A percentile compares a stretch with the other conserved stretches of the same genome.
phyloP scores from a whole-genome alignment of 2,888 invertebrate species.

The Petrolisthes manimaculis region DNA sequence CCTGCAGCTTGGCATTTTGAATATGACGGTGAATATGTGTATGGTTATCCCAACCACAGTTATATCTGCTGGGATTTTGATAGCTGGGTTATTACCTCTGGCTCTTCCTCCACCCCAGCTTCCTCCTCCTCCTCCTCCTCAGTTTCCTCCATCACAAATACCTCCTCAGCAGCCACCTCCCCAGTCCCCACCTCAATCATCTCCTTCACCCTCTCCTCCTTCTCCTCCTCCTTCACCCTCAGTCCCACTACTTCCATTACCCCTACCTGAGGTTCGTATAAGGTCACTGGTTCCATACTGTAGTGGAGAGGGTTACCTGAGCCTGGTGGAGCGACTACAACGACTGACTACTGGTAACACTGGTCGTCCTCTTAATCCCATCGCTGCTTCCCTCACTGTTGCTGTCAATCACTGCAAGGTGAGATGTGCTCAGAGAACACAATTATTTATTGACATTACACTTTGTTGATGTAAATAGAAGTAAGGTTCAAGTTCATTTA shows the following conservation, averaged over 20 bases:
- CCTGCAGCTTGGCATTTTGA: too few species aligned
- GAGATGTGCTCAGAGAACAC: not conserved
- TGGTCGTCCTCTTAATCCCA: slow-evolving; percentile 30
- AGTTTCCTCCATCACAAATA: not conserved
- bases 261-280: not conserved
- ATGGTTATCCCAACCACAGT: too few species aligned
- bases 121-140: slow-evolving; percentile 5
- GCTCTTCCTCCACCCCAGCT: not conserved
- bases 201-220: not conserved
- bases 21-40: too few species aligned
- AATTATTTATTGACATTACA: not conserved
- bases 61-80: too few species aligned
- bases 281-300: slow-evolving; percentile 28
- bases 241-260: not conserved
- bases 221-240: not conserved
- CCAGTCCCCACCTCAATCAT: not conserved
- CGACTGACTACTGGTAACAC: slow-evolving; percentile 19
- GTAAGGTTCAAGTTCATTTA: too few species aligned
- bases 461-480: not conserved
- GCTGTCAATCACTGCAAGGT: slow-evolving; percentile 34
- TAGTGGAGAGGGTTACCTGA: slow-evolving; percentile 11
- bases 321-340: slow-evolving; percentile 16
- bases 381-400: slow-evolving; percentile 16
- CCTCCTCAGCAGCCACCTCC: not conserved
- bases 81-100: not conserved